A percentile compares a stretch with the other conserved stretches of the same genome.
These are phyloP conservation scores for Yoshiicerus persimilis DNA, from an alignment of 1,140 invertebrate genomes.

Conservation along the genomic window DNA sequence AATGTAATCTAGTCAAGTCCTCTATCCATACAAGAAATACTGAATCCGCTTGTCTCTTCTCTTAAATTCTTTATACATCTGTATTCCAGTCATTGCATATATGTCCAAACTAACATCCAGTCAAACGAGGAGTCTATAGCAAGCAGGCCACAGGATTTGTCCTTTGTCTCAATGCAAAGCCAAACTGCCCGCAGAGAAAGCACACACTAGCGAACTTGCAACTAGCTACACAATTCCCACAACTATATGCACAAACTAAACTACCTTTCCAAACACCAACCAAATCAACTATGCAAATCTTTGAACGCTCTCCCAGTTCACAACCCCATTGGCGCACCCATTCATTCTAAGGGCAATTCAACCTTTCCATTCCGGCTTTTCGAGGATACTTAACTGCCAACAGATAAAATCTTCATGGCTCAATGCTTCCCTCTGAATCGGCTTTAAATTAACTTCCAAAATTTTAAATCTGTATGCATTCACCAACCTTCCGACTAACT, in stretches of 20 bases:
- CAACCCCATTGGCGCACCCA: conserved; percentile 13
- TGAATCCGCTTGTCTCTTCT: not conserved
- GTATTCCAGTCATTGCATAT: not conserved
- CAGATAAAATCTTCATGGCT: conserved; percentile 14
- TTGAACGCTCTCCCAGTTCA: not conserved
- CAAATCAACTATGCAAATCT: conserved; percentile 17
- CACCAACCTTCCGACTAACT: not conserved
- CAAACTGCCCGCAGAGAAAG: not conserved
- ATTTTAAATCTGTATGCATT: conserved; percentile 21
- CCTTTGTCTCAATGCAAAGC: not conserved
- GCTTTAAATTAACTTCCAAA: not conserved
- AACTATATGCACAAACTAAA: not conserved
- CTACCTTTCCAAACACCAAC: conserved; percentile 8
- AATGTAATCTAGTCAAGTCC: not conserved
- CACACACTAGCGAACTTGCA: not conserved
- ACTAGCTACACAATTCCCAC: not conserved
- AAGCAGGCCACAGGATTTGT: conserved; percentile 10
- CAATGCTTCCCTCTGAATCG: not conserved
- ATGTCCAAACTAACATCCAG: not conserved
- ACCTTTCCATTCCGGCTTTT: conserved; percentile 13
- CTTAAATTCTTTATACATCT: not conserved
- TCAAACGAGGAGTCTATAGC: not conserved
- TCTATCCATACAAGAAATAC: not conserved
- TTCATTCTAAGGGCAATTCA: conserved; percentile 6
- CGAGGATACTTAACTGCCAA: conserved; percentile 11